Evolutionary conservation across 2,888 invertebrate genomes (phyloP).

Genomic region (Zhengitettix transpicula): DNA sequence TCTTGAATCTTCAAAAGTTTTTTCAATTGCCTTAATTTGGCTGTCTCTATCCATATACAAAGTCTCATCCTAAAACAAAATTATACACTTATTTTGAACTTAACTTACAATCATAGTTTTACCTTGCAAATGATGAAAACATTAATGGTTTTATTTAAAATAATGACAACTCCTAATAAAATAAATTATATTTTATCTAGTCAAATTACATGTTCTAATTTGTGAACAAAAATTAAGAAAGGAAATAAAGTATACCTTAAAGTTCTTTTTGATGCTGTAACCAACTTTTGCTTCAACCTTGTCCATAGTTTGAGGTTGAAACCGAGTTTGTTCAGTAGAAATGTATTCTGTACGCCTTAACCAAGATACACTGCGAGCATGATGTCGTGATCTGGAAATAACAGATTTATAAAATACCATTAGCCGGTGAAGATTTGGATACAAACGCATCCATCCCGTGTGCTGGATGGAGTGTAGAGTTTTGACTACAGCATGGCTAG

Average conservation of each 20-base stretch:
- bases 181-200: no score
- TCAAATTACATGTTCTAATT: no score
- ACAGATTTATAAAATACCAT: background rate
- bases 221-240: no score
- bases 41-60: conserved; percentile 92
- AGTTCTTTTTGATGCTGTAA: conserved; percentile 89
- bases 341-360: conserved; percentile 96
- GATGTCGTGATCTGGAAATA: conserved; percentile 59
- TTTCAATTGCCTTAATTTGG: conserved; percentile 93
- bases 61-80: conserved; percentile 49
- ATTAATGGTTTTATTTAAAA: no score
- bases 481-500: no score
- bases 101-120: no score
- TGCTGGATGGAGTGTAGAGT: no score
- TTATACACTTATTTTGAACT: conserved; percentile 23
- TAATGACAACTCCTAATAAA: no score
- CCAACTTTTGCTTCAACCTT: conserved; percentile 99
- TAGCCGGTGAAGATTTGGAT: no score
- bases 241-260: conserved; percentile 28
- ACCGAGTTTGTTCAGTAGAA: conserved; percentile 94
- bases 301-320: conserved; percentile 89
- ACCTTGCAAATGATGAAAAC: no score
- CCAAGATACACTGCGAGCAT: conserved; percentile 96
- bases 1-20: conserved; percentile 87
- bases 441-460: no score